Conservation (phyloP, 2,888 invertebrate genomes). For the Epinotia demarniana region DNA sequence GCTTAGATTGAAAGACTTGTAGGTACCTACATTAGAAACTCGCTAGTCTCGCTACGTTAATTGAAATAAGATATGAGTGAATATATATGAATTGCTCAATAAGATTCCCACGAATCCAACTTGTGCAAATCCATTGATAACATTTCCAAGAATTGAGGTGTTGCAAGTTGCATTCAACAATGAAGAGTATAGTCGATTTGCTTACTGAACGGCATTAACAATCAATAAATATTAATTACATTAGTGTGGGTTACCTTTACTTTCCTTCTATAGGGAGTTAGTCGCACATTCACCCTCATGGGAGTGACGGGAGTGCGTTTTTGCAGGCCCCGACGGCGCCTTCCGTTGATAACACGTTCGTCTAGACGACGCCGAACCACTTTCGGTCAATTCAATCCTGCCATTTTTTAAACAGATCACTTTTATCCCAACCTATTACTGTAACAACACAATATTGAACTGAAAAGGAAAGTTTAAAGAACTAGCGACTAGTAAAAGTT, state of each 20-base stretch:
- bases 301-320: slow-evolving; percentile 43
- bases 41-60: slow-evolving; percentile 1
- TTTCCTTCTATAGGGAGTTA: slow-evolving; percentile 18
- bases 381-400: slow-evolving; percentile 19
- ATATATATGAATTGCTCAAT: slow-evolving; percentile 23
- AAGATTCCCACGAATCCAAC: slow-evolving; percentile 29
- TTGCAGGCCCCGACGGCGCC: slow-evolving; percentile 47
- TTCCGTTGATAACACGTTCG: slow-evolving; percentile 46
- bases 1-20: slow-evolving; percentile 1
- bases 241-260: neutral
- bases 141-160: slow-evolving; percentile 27
- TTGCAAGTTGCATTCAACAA: neutral
- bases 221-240: slow-evolving; percentile 16
- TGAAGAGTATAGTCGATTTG: neutral
- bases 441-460: slow-evolving; percentile 19
- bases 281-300: slow-evolving; percentile 35
- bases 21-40: neutral
- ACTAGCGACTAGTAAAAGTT: slow-evolving; percentile 47
- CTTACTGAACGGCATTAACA: neutral
- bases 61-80: slow-evolving; percentile 28
- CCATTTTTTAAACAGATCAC: slow-evolving; percentile 36
- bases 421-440: neutral
- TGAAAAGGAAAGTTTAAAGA: slow-evolving; percentile 42
- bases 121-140: slow-evolving; percentile 18
- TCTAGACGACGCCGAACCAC: slow-evolving; percentile 47